A percentile compares a stretch with the other conserved stretches of the same genome.
phyloP scores from a whole-genome alignment of 2,888 invertebrate species.

The Nephrotoma guestfalica region DNA sequence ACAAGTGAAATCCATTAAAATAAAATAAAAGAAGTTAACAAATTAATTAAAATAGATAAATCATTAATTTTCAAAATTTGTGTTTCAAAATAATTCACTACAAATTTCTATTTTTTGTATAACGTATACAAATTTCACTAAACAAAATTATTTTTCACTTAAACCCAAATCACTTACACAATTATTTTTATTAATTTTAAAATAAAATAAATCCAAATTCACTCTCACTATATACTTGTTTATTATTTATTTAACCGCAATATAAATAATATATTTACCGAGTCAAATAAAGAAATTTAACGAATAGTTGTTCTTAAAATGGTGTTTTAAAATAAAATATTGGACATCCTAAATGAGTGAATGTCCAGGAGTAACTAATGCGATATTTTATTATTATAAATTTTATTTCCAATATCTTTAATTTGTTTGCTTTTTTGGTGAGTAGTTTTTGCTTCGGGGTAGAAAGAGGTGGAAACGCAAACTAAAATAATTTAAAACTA shows the following conservation, averaged over 20 bases:
- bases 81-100: background rate
- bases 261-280: background rate
- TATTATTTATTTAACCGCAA: background rate
- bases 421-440: background rate
- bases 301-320: background rate
- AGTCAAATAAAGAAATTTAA: background rate
- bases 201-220: background rate
- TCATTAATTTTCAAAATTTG: background rate
- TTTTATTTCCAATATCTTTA: background rate
- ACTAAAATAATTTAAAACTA: background rate
- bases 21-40: background rate
- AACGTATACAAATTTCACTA: background rate
- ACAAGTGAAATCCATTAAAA: background rate
- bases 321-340: background rate
- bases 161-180: background rate
- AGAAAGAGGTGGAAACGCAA: background rate
- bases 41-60: background rate
- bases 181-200: background rate
- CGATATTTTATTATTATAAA: background rate
- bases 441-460: background rate
- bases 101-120: background rate
- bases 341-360: conserved; percentile 4
- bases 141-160: background rate
- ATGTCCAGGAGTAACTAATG: conserved; percentile 1
- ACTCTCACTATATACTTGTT: background rate